These are phyloP conservation scores for Melanotaenia parkinsoni DNA, from an alignment of 2,797 vertebrate species.

Conservation along the genomic window DNA sequence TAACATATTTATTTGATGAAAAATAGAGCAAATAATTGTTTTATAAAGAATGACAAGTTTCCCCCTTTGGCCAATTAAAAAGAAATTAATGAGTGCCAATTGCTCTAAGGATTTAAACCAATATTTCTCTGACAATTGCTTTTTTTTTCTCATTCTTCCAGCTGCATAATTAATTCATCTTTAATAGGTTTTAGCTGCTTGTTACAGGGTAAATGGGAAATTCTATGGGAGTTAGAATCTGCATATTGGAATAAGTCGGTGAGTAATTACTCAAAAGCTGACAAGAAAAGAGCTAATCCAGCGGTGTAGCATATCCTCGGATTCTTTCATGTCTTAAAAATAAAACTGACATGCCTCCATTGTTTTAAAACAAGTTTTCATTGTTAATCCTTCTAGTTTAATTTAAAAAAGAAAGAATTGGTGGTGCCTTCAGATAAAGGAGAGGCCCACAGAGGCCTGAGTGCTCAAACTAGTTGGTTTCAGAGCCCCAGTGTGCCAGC, in stretches of 20 bases:
- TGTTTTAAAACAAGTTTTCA: conserved; percentile 61
- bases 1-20: neutral
- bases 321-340: conserved; percentile 51
- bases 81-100: conserved; percentile 5
- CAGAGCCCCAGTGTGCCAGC: neutral
- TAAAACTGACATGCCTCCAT: conserved; percentile 57
- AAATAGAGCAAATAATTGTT: neutral
- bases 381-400: conserved; percentile 59
- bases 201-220: conserved; percentile 66
- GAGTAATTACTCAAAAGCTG: conserved; percentile 67
- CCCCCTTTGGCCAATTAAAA: conserved; percentile 13
- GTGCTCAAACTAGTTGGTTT: conserved; percentile 15
- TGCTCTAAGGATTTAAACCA: conserved; percentile 42
- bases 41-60: conserved; percentile 7
- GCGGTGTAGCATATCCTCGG: conserved; percentile 42
- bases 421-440: conserved; percentile 15
- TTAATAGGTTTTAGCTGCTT: conserved; percentile 69
- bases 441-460: conserved; percentile 3
- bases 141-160: conserved; percentile 25
- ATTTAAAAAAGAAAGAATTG: conserved; percentile 48
- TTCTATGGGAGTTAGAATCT: conserved; percentile 65
- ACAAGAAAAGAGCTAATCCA: conserved; percentile 65
- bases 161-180: conserved; percentile 56
- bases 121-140: conserved; percentile 40
- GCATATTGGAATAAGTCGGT: conserved; percentile 57